Evolutionary conservation across 2,888 invertebrate genomes (phyloP), one percentile per base, ranked within the genome.

Genomic region (Eurois occulta): DNA sequence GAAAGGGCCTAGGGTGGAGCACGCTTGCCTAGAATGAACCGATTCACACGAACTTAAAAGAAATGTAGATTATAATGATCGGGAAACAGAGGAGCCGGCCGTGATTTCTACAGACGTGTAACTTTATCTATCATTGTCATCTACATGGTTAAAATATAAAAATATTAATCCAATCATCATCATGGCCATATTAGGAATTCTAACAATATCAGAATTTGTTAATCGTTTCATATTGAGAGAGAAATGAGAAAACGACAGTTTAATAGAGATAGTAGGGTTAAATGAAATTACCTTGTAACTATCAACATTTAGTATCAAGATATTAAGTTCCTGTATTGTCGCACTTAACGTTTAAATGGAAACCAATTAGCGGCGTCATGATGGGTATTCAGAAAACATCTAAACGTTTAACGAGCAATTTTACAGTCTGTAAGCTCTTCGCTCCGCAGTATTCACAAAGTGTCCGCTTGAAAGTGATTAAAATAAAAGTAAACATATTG

Each of bases 401-500:
- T 78, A 55, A 87, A 79, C 74, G 74, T 69, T 84, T 77, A 87
- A 86, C 75, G 77, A 77, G 67, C 85, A 74, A 75, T 85, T 87
- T 80, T 77, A 82, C 85, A 78, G 87, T 80, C 74, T 80, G 83
- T 77, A 80, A 85, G 78, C 78, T 74, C 76, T 77, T 78, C 78
- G 69, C 78, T 73, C 52, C 52, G 73, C 71, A 72, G 80, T 78
- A 72, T 72, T 79, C 76, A 80, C 78, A 76, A 79, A 87, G 77
- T 86, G 64, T 67, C 78, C 68, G 76, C 75, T 80, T 75, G 72
- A 66, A 84, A 85, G 81, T 76, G 86, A 84, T 86, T 82, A 87
- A 81, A 83, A 81, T 81, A 83, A 83, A 83, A 83, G 80, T 73
- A 80, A 70, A 84, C 71, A 62, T 81, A 83, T 69, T 74, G 85